phyloP scores from a whole-genome alignment of 2,797 vertebrate genomes.

The Microcaecilia unicolor region DNA sequence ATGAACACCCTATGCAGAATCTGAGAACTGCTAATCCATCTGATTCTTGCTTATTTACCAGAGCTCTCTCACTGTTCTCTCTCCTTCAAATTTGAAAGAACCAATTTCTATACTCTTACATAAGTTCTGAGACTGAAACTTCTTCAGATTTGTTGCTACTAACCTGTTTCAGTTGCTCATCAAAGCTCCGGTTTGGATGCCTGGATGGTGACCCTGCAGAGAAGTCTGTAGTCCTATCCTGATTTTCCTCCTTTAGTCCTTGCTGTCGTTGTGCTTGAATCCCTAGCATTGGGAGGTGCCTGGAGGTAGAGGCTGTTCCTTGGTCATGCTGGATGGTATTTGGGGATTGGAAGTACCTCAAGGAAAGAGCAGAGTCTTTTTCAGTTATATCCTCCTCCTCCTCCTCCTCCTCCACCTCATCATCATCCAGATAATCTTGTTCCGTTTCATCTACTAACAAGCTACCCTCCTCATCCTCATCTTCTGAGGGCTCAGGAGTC shows the following conservation, averaged over 20 bases:
- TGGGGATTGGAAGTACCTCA: constrained; percentile 47
- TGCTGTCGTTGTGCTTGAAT: constrained; percentile 37
- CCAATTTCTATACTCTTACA: no score
- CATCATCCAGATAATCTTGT: no score
- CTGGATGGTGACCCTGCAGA: constrained; percentile 50
- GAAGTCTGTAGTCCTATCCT: constrained; percentile 48
- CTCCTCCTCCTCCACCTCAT: no score
- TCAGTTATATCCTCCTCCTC: constrained; percentile 41
- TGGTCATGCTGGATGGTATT: constrained; percentile 36
- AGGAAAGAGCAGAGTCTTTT: constrained; percentile 33
- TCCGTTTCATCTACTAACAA: no score
- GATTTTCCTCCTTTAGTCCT: constrained; percentile 63
- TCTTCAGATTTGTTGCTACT: no score
- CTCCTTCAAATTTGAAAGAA: no score
- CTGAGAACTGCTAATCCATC: no score
- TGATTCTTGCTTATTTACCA: no score
- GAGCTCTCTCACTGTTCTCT: no score
- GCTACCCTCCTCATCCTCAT: constrained; percentile 48
- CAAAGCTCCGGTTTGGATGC: constrained; percentile 65
- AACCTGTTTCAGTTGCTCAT: constrained; percentile 78
- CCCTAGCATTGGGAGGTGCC: constrained; percentile 13
- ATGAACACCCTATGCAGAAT: no score
- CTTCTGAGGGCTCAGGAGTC: constrained; percentile 47
- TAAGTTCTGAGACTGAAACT: no score
- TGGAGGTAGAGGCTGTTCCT: constrained; percentile 28